Conservation (phyloP, 2,888 invertebrate genomes). For the Diarsia mendica region DNA sequence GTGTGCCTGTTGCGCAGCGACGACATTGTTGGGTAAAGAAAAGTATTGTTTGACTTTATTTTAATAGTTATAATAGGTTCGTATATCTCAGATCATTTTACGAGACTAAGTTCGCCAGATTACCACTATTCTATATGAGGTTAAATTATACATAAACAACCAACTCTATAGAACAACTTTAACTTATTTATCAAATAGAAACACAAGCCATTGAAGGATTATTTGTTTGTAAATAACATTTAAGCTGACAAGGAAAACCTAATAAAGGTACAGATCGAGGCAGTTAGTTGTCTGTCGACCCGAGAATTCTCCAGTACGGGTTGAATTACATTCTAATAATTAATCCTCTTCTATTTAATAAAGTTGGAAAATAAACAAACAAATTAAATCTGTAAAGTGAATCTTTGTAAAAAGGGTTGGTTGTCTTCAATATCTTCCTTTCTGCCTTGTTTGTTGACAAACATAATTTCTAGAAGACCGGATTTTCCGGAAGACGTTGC, state of each 20-base stretch:
- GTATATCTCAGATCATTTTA: neutral
- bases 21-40: neutral
- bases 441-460: neutral
- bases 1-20: neutral
- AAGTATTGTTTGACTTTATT: neutral
- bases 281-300: slow-evolving; percentile 10
- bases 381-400: neutral
- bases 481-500: too few species aligned
- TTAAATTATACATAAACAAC: neutral
- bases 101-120: neutral
- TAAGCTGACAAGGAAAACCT: neutral
- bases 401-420: neutral
- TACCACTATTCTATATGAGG: neutral
- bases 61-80: neutral
- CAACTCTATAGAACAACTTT: too few species aligned
- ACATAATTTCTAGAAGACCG: neutral
- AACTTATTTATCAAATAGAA: neutral
- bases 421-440: neutral
- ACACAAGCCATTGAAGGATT: neutral
- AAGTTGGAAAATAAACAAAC: slow-evolving; percentile 4
- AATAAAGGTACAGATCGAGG: neutral
- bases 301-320: neutral
- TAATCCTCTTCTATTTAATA: slow-evolving; percentile 8
- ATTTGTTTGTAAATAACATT: neutral
- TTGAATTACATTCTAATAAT: slow-evolving; percentile 12